These are phyloP conservation scores for Pteropus rufus DNA, from an alignment of 2,797 vertebrate species.

Conservation along the genomic window DNA sequence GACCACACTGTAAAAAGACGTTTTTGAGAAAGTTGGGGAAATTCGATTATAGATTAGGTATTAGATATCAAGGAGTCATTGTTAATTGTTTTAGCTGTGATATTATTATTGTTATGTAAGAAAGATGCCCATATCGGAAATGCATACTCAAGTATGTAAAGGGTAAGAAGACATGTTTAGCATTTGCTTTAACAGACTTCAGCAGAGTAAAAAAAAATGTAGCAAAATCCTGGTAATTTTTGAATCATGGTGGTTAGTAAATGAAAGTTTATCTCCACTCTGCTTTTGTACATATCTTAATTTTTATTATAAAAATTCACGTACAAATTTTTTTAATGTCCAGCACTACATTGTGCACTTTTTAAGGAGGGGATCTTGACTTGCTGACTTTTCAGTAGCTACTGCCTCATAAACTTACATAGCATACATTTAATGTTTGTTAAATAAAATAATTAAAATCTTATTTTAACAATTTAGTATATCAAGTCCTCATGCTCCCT, in stretches of 20 bases:
- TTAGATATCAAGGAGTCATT: background rate
- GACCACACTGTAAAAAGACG: background rate
- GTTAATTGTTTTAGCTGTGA: background rate
- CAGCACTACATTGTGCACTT: background rate
- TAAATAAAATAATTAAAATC: constrained; percentile 11
- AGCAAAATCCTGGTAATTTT: background rate
- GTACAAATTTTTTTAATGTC: background rate
- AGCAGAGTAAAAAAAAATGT: background rate
- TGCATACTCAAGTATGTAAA: background rate
- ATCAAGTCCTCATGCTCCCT: background rate
- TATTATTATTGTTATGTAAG: background rate
- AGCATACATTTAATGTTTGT: background rate
- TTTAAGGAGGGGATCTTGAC: background rate
- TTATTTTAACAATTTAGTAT: background rate
- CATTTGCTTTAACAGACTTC: constrained; percentile 2
- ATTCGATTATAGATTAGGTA: background rate
- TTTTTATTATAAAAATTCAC: background rate
- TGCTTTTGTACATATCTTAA: background rate
- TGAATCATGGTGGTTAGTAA: background rate
- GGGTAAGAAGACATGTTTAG: background rate
- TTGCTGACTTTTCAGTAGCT: background rate
- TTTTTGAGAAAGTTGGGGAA: background rate
- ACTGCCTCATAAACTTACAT: background rate
- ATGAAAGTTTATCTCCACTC: background rate
- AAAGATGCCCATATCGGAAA: background rate